Evolutionary conservation across 2,888 invertebrate genomes (phyloP).

Genomic region (Xestia sexstrigata): DNA sequence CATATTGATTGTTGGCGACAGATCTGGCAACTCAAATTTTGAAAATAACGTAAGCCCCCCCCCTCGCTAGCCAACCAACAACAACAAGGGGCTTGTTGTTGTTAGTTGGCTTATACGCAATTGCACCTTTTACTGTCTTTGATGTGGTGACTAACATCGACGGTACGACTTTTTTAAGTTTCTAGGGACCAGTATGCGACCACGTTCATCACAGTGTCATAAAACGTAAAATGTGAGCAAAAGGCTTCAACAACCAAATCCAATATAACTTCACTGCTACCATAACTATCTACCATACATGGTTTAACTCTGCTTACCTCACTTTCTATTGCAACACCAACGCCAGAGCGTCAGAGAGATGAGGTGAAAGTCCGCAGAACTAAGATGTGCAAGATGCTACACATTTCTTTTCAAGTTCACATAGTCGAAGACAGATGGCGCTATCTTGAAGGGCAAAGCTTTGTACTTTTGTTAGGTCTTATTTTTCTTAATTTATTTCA

Average conservation of each 20-base stretch:
- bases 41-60: too few species aligned
- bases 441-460: constrained; percentile 7
- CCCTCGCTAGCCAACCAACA: too few species aligned
- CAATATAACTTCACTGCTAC: not conserved
- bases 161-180: too few species aligned
- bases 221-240: not conserved
- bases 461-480: too few species aligned
- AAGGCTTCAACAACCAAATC: not conserved
- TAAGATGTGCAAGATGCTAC: constrained; percentile 40
- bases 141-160: too few species aligned
- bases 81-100: too few species aligned
- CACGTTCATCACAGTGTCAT: not conserved
- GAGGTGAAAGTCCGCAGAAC: constrained; percentile 49
- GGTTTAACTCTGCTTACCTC: not conserved
- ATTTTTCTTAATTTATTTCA: not conserved
- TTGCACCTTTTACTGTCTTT: too few species aligned
- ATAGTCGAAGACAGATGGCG: constrained; percentile 45
- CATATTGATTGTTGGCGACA: too few species aligned
- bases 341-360: constrained; percentile 31
- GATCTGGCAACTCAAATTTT: too few species aligned
- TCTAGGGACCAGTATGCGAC: not conserved
- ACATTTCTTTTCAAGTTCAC: constrained; percentile 30
- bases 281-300: not conserved
- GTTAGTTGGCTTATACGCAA: too few species aligned
- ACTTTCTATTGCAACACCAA: constrained; percentile 30